These are phyloP conservation scores for Merodon equestris DNA, from an alignment of 2,888 invertebrate species.

Conservation along the genomic window DNA sequence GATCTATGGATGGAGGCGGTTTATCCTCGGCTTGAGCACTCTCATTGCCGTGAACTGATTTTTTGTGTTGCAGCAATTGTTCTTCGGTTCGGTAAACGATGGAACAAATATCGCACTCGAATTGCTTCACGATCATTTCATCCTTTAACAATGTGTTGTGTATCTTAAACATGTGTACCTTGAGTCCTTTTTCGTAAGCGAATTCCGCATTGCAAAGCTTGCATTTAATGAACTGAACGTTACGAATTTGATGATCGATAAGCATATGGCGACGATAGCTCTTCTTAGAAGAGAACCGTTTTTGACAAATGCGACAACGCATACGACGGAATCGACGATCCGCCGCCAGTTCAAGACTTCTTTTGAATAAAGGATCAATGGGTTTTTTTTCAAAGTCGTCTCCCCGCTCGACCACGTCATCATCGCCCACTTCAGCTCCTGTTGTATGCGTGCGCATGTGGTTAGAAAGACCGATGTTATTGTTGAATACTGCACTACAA, in stretches of 20 bases:
- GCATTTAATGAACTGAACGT: constrained; percentile 78
- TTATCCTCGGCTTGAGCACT: constrained; percentile 69
- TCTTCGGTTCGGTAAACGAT: constrained; percentile 77
- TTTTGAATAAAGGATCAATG: constrained; percentile 72
- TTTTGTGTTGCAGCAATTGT: constrained; percentile 76
- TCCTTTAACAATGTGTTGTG: constrained; percentile 76
- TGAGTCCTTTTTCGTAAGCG: constrained; percentile 78
- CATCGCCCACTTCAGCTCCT: constrained; percentile 54
- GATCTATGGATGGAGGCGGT: constrained; percentile 34
- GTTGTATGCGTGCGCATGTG: constrained; percentile 78
- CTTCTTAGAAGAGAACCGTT: constrained; percentile 78
- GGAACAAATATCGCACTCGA: constrained; percentile 78
- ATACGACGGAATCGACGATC: constrained; percentile 77
- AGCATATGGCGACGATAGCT: constrained; percentile 79
- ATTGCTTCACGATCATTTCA: constrained; percentile 77
- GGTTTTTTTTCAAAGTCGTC: constrained; percentile 35
- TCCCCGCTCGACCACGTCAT: constrained; percentile 20
- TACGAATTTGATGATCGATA: constrained; percentile 77
- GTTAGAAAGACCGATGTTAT: constrained; percentile 77
- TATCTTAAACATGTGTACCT: constrained; percentile 78
- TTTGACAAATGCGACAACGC: constrained; percentile 78
- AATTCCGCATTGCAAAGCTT: constrained; percentile 78
- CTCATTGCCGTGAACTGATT: constrained; percentile 74
- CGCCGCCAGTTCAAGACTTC: constrained; percentile 75
- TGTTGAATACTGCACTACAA: constrained; percentile 77